Percentiles rank a stretch among this genome's conserved stretches.
phyloP scores from a whole-genome alignment of 2,113 vertebrate species.

The Serinus canaria region DNA sequence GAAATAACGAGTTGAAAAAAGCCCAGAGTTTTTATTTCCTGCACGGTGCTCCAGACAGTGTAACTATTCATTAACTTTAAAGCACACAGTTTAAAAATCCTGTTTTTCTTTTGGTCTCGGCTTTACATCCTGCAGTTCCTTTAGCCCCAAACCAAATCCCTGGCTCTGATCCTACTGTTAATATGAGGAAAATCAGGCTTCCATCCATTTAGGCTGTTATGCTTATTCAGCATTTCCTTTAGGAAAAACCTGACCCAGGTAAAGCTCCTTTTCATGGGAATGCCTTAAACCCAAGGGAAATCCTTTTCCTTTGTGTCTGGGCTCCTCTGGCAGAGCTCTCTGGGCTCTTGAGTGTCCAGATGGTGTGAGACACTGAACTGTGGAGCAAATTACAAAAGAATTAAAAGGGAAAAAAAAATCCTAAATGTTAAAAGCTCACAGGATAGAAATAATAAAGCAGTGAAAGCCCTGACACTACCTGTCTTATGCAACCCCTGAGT shows the following conservation, averaged over 20 bases:
- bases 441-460: background rate
- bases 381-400: background rate
- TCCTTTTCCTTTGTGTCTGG: background rate
- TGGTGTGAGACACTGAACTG: background rate
- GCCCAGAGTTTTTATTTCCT: background rate
- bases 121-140: conserved; percentile 38
- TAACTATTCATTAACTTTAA: conserved; percentile 51
- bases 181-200: conserved; percentile 23
- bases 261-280: background rate
- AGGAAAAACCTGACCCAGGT: conserved; percentile 39
- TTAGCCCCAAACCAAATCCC: conserved; percentile 35
- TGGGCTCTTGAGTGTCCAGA: background rate
- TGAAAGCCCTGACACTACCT: background rate
- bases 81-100: conserved; percentile 34
- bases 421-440: background rate
- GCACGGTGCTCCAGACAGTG: background rate
- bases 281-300: background rate
- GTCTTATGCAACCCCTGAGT: rapidly evolving
- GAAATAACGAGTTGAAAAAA: background rate
- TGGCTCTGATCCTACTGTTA: conserved; percentile 3
- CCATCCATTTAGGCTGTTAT: background rate
- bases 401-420: background rate
- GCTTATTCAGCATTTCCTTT: conserved; percentile 55
- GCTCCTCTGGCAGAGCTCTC: background rate
- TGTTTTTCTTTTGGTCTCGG: conserved; percentile 39